Evolutionary conservation across 2,797 vertebrate species (phyloP).

Genomic region (Lagocephalus sceleratus): DNA sequence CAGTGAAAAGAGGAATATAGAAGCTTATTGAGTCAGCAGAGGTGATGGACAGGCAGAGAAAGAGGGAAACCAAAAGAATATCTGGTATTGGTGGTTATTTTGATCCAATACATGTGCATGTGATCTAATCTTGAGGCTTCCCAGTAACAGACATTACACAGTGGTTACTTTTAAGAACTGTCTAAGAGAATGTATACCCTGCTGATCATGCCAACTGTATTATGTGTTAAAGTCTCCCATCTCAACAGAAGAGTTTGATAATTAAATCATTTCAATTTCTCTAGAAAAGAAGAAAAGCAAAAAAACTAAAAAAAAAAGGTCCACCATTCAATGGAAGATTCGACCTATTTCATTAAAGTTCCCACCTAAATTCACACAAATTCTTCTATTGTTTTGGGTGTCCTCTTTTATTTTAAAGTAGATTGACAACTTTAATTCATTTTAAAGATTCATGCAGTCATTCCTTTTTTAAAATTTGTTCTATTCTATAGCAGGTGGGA

Average conservation of each 20-base stretch:
- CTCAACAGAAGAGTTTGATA: no score
- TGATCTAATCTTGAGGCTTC: constrained; percentile 62
- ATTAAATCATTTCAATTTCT: no score
- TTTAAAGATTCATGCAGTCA: not conserved
- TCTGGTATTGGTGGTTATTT: constrained; percentile 41
- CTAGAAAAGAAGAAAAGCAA: no score
- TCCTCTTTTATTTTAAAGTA: no score
- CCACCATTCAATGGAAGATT: no score
- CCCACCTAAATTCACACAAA: no score
- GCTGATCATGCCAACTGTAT: not conserved
- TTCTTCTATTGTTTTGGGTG: no score
- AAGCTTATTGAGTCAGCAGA: constrained; percentile 63
- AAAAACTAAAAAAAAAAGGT: no score
- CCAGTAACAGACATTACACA: constrained; percentile 50
- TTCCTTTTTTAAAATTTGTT: not conserved
- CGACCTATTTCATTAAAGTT: no score
- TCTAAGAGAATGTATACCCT: not conserved
- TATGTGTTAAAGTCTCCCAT: no score
- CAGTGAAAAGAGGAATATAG: constrained; percentile 65
- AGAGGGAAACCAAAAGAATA: constrained; percentile 14
- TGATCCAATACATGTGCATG: constrained; percentile 42
- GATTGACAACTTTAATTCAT: not conserved
- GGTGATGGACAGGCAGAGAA: constrained; percentile 38
- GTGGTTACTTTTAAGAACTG: constrained; percentile 22
- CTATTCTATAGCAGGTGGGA: no score